Percentiles rank a stretch among this genome's conserved stretches.
Conservation (phyloP, 2,888 invertebrate species). For the Serrognathus titanus region DNA sequence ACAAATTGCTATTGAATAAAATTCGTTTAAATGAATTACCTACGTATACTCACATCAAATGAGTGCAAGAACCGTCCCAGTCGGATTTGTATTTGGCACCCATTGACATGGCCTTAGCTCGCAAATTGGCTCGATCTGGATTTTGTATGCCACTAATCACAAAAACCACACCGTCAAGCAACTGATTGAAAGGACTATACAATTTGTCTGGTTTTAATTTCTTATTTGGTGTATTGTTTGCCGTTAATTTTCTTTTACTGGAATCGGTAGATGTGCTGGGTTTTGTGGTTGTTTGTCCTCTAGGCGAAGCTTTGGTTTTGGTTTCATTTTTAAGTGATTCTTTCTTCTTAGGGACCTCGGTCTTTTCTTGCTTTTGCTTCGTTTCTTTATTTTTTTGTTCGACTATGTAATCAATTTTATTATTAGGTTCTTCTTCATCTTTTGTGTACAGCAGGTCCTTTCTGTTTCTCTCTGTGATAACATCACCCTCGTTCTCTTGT, state of each 20-base stretch:
- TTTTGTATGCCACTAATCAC: constrained; percentile 87
- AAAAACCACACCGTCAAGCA: constrained; percentile 67
- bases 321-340: constrained; percentile 3
- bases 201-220: constrained; percentile 25
- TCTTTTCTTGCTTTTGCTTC: constrained; percentile 38
- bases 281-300: constrained; percentile 11
- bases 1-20: constrained; percentile 29
- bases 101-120: constrained; percentile 68
- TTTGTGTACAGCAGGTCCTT: constrained; percentile 51
- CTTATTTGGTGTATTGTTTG: constrained; percentile 33
- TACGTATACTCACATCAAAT: constrained; percentile 80
- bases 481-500: not conserved
- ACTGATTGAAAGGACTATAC: constrained; percentile 48
- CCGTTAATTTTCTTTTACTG: constrained; percentile 23
- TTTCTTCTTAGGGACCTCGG: constrained; percentile 6
- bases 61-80: constrained; percentile 75
- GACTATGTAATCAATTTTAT: constrained; percentile 50
- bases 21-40: not conserved
- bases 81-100: constrained; percentile 76
- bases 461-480: constrained; percentile 38
- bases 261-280: constrained; percentile 14
- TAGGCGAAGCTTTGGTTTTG: not conserved
- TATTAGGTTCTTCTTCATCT: constrained; percentile 48
- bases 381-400: constrained; percentile 45
- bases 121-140: constrained; percentile 67